Evolutionary conservation across 2,113 vertebrate species (phyloP).

Genomic region (Arenaria interpres): DNA sequence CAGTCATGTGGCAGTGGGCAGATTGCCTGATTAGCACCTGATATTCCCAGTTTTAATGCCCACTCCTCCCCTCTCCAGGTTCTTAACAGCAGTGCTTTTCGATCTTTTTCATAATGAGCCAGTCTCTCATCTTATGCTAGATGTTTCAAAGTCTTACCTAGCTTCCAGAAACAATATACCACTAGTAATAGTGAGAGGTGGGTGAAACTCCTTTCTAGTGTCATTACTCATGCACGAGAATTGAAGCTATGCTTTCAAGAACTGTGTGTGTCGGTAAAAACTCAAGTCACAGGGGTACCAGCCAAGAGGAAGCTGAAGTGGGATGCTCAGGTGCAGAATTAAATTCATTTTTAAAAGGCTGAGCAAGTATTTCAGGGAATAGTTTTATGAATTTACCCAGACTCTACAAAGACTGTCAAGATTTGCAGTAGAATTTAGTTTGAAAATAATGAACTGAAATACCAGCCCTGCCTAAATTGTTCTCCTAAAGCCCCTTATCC

Average conservation of each 20-base stretch:
- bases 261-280: neutral
- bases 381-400: neutral
- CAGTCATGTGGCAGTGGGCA: neutral
- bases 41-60: neutral
- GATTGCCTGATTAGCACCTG: neutral
- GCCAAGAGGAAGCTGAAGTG: neutral
- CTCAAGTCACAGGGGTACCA: neutral
- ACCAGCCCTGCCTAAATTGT: neutral
- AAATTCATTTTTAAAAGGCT: conserved; percentile 8
- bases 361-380: conserved; percentile 4
- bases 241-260: neutral
- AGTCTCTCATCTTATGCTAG: neutral
- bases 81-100: neutral
- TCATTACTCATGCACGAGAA: neutral
- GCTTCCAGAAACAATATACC: neutral
- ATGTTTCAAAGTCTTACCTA: neutral
- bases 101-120: fast-evolving
- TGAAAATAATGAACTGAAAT: conserved; percentile 1
- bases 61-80: fast-evolving
- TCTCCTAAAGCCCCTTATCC: neutral
- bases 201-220: neutral
- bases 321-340: neutral
- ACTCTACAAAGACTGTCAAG: neutral
- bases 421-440: neutral
- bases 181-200: neutral